Base-by-base conservation (phyloP, 2,888 invertebrate genomes). In the Cheilosia scutellata region DNA sequence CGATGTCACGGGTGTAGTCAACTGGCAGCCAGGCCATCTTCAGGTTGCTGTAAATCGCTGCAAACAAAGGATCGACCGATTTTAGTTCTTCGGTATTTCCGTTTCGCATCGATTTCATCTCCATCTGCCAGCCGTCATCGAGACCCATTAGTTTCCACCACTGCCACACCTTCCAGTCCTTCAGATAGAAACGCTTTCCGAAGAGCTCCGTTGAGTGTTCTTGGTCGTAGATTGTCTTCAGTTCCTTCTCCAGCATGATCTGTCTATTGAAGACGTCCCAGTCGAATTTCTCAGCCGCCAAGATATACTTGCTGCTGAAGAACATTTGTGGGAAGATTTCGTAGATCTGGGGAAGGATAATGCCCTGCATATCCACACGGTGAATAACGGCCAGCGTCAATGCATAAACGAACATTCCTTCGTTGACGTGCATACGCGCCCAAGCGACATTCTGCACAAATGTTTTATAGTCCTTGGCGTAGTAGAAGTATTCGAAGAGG, bases 381-480 rank as follows among this genome's bases (percentile, higher is more conserved):
- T 95, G 95, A 20, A 94, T 89, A 2, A 94, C 90, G 33, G 95
- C 94, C 40, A 94, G 93, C 88, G 93, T 93, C 89, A 94, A 92
- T 1, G 94, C 93, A 89, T 95, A 95, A 1, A 94, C 90, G 92
- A 94, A 95, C 90, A 94, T 93, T 55, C 93, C 93, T 87, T 94
- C 94, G 90, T 95, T 95, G 37, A 94, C 88, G 88, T 93, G 89
- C 49, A 94, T 92, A 65, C 95, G 94, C 33, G 95, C 93, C 93
- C 94, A 95, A 11, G 94, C 94, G 55, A 95, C 95, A 4, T 95
- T 94, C 88, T 94, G 94, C 91, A 94, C 94, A 93, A 96, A 95
- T 11, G 95, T 95, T 9, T 94, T 93, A 90, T 94, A 96, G 89
- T 95, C 94, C 90, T 95, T 95, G 75, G 95, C 95, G 78, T 94